These are phyloP conservation scores for Eurypyga helias DNA, from an alignment of 2,113 vertebrate genomes.

Conservation along the genomic window DNA sequence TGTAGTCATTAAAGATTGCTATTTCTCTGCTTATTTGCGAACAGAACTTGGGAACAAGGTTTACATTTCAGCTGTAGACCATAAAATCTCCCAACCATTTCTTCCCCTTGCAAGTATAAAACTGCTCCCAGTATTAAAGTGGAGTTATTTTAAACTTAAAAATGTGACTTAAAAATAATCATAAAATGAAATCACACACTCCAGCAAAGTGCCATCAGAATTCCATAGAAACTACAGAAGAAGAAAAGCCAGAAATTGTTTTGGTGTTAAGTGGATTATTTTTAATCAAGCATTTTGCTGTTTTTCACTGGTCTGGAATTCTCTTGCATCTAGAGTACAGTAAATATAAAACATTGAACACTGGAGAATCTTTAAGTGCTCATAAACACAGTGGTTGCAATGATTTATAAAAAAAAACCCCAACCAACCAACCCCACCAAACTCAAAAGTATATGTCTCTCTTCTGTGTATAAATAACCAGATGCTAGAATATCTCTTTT, in stretches of 20 bases:
- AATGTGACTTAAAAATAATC: background rate
- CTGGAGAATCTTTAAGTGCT: constrained; percentile 49
- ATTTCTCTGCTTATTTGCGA: background rate
- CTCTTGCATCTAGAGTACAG: constrained; percentile 19
- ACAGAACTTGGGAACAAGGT: background rate
- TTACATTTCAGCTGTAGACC: background rate
- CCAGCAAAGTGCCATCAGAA: background rate
- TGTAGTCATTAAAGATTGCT: background rate
- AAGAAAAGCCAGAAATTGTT: constrained; percentile 9
- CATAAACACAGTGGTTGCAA: constrained; percentile 52
- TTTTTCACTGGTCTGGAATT: constrained; percentile 41
- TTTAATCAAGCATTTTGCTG: constrained; percentile 47
- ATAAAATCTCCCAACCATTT: background rate
- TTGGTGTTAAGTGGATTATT: constrained; percentile 49
- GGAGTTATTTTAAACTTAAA: constrained; percentile 22
- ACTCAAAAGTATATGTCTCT: background rate
- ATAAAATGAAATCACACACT: constrained; percentile 7
- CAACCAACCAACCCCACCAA: no score
- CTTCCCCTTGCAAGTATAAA: background rate
- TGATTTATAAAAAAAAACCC: background rate
- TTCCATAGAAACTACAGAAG: constrained; percentile 10
- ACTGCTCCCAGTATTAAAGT: background rate
- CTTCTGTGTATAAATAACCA: constrained; percentile 31
- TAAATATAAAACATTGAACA: constrained; percentile 63
- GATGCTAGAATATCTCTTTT: constrained; percentile 41